Evolutionary conservation across 1,140 invertebrate genomes (phyloP), one percentile per base, ranked within the genome.

Genomic region (Drosophila nigromelanica): DNA sequence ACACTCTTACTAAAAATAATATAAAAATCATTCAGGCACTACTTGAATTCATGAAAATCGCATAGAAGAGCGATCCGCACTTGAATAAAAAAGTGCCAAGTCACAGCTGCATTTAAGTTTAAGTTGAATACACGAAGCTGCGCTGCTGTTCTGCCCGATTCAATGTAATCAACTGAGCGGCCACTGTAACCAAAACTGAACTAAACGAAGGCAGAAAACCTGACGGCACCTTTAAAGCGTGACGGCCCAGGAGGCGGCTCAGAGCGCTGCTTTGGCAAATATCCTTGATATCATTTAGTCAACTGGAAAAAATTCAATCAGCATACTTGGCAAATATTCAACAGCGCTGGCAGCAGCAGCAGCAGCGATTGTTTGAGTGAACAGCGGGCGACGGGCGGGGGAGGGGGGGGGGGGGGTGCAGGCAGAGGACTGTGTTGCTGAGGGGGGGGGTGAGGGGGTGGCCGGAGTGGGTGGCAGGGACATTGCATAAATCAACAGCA

Each of bases 251-350:
- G 48, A 78, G 69, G 55, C 59, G 54, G 39, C 45, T 54, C 45
- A 40, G 63, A 45, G 62, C 66, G 62, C 75, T 69, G 76, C 55
- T 59, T 71, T 58, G 71, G 86, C 79, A 91, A 91, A 91, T 91
- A 91, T 91, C 89, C 90, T 91, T 91, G 90, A 91, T 91, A 91
- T 90, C 90, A 91, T 91, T 91, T 91, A 91, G 90, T 91, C 90
- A 91, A 91, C 82, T 89, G 90, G 89, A 91, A 91, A 91, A 90
- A 91, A 91, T 91, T 91, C 90, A 91, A 91, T 91, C 90, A 91
- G 90, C 81, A 91, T 91, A 90, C 90, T 90, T 90, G 78, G 90
- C 90, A 91, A 91, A 91, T 91, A 91, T 81, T 85, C 89, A 89
- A 85, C 80, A 76, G 63, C 37, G 74, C 51, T 69, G 50, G 47